Base-by-base conservation (phyloP, 2,797 vertebrate species). In the Pipistrellus kuhlii region DNA sequence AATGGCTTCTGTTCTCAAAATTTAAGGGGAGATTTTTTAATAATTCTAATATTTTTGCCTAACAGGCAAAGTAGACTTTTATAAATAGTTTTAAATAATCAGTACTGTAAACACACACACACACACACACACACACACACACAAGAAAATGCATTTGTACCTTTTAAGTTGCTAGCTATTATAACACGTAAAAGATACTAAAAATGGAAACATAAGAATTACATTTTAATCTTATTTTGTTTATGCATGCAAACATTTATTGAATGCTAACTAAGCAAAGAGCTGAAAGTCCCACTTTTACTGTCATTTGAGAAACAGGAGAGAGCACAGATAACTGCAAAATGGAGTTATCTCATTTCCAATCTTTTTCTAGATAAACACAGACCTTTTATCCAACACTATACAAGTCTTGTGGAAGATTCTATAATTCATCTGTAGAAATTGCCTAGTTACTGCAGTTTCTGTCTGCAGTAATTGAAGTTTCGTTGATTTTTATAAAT, bases 21-120 rank as follows among this genome's bases (percentile, higher is more conserved):
- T 71, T 21, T 92, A 66, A 85, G 13, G 25, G 5, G 35, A n/a
- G 14, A 53, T 92, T 55, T 83, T 73, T 71, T 64, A 38, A 4
- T 32, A 82, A 73, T 51, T 72, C 89, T 86, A 87, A 35, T 68
- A 88, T 80, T 88, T 82, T 83, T 85, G 20, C 66, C 71, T 87
- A 75, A 46, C 30, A 90, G 25, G 27, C 51, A 85, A 72, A 85
- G 11, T 35, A 82, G 41, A 82, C 51, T 68, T 87, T 38, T n/a
- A 93, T 82, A 76, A 91, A 72, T 27, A 91, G 30, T 81, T 94
- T 92, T 76, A 89, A 87, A 92, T 69, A 87, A 92, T 69, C 23
- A 93, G 21, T 35, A 73, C 15, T 44, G 0, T 69, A 87, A 62
- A 68, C 82, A 95, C 81, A 69, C 17, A 59, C 5, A 57, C 53